These are phyloP conservation scores for Chloroceryle inda DNA, from an alignment of 2,797 vertebrate genomes.

Conservation along the genomic window DNA sequence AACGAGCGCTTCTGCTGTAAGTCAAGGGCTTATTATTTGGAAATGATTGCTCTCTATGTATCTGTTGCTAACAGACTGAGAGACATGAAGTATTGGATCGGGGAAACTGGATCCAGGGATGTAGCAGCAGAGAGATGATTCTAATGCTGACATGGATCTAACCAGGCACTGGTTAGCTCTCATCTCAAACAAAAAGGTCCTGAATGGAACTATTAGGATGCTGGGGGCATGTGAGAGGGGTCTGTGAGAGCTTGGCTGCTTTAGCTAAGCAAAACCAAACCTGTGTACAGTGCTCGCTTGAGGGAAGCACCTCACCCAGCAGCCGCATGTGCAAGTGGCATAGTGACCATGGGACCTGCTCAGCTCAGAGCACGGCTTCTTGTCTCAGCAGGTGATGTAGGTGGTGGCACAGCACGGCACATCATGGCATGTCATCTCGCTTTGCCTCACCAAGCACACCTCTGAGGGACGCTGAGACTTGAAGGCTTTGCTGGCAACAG, in stretches of 20 bases:
- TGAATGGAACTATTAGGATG: not conserved
- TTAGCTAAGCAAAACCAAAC: not conserved
- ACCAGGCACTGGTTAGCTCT: not conserved
- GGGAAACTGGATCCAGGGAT: not conserved
- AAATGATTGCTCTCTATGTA: not conserved
- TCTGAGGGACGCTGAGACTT: not conserved
- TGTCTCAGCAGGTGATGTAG: not conserved
- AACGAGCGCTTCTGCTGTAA: not conserved
- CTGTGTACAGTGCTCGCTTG: rapidly evolving
- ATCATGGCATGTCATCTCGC: rapidly evolving
- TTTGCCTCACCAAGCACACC: rapidly evolving
- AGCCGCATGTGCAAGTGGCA: not conserved
- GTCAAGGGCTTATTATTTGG: not conserved
- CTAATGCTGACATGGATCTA: not conserved
- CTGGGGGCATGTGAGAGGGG: not conserved
- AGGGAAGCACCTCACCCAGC: not conserved
- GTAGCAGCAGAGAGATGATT: not conserved
- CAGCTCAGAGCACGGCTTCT: not conserved
- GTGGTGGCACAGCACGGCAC: not conserved
- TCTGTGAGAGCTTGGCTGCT: not conserved
- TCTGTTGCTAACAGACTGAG: not conserved
- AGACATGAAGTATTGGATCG: not conserved
- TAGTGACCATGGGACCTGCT: not conserved
- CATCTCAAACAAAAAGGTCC: not conserved
- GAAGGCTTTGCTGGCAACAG: not conserved